phyloP scores from a whole-genome alignment of 2,797 vertebrate genomes.

The Potorous gilbertii region DNA sequence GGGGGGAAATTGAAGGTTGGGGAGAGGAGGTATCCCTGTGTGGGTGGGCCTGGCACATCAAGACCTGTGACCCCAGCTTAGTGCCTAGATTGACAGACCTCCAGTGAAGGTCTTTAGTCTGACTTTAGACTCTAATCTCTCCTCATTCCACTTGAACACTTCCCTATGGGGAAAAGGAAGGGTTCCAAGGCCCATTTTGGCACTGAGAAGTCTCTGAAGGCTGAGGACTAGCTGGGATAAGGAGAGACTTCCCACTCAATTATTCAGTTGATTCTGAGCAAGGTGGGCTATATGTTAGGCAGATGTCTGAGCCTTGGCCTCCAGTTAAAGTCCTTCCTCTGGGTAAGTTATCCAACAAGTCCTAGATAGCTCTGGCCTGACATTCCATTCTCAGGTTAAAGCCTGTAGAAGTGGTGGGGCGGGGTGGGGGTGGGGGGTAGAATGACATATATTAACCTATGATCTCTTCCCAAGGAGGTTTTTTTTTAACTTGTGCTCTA shows the following conservation, averaged over 20 bases:
- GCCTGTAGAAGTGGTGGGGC: neutral
- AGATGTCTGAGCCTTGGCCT: neutral
- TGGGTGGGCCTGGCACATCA: neutral
- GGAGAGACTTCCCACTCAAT: neutral
- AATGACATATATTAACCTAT: neutral
- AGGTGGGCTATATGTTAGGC: neutral
- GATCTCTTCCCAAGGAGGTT: neutral
- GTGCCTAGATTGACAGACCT: neutral
- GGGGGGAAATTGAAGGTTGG: constrained; percentile 90
- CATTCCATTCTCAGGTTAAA: neutral
- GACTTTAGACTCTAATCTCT: neutral
- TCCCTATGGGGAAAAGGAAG: neutral
- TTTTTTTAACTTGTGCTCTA: neutral
- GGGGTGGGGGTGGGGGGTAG: too few species aligned
- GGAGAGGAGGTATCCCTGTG: neutral
- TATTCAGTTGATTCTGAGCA: neutral
- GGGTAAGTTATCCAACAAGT: neutral
- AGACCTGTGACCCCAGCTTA: neutral
- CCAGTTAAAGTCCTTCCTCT: neutral
- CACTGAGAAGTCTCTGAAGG: neutral
- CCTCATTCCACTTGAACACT: constrained; percentile 17
- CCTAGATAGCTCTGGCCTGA: neutral
- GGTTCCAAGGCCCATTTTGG: constrained; percentile 1
- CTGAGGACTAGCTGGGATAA: neutral
- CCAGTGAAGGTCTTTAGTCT: neutral